Conservation (phyloP, 2,888 invertebrate genomes). For the Polydrusus pterygomalis region DNA sequence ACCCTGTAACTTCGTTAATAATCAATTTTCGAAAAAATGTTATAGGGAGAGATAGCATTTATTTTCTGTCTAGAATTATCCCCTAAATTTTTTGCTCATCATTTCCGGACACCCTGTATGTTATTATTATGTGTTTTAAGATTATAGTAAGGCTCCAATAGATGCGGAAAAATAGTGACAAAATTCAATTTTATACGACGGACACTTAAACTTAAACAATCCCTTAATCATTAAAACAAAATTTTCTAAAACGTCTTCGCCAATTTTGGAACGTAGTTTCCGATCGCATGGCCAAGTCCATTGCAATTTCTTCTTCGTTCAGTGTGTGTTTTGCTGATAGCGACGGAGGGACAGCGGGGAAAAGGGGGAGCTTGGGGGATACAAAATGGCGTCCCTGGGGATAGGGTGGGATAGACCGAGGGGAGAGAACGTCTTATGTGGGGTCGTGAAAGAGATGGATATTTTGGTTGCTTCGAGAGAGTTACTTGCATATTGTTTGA, state of each 20-base stretch:
- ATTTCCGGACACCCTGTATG: too few species aligned
- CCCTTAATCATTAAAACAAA: too few species aligned
- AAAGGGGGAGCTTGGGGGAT: slow-evolving; percentile 53
- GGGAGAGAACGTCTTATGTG: slow-evolving; percentile 52
- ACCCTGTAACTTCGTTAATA: too few species aligned
- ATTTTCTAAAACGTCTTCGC: neutral
- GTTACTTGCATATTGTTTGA: slow-evolving; percentile 32
- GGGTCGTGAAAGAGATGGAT: slow-evolving; percentile 50
- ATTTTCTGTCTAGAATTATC: too few species aligned
- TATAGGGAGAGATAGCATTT: too few species aligned
- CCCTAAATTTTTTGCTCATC: too few species aligned
- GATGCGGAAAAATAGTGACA: too few species aligned
- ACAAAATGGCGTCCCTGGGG: slow-evolving; percentile 63
- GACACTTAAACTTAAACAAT: neutral
- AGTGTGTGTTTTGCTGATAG: slow-evolving; percentile 55
- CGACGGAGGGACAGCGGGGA: slow-evolving; percentile 40
- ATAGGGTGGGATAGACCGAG: slow-evolving; percentile 54
- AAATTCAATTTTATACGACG: too few species aligned
- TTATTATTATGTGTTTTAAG: too few species aligned
- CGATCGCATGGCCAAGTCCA: slow-evolving; percentile 53
- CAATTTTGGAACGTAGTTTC: slow-evolving; percentile 39
- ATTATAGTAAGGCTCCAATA: too few species aligned
- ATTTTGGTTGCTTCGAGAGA: slow-evolving; percentile 43
- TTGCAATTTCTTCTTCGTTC: slow-evolving; percentile 54
- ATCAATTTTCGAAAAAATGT: too few species aligned